Percentiles rank a stretch among this genome's conserved stretches.
Evolutionary conservation across 2,113 vertebrate genomes (phyloP).

Genomic region (Bettongia penicillata): DNA sequence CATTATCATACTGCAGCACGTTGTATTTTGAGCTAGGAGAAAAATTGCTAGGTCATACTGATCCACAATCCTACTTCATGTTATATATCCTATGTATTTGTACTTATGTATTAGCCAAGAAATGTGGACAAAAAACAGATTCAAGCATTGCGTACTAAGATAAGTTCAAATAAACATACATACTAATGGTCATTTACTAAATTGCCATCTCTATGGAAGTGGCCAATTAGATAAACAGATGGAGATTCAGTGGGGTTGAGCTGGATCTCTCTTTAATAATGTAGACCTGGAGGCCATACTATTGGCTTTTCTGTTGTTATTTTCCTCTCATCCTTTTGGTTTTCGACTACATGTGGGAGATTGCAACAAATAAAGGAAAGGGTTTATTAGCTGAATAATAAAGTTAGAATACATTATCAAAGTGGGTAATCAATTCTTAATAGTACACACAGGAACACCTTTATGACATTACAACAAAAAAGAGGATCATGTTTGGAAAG

Average conservation of each 20-base stretch:
- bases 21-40: slow-evolving; percentile 9
- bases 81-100: background rate
- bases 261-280: background rate
- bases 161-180: background rate
- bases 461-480: background rate
- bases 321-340: background rate
- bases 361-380: background rate
- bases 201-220: background rate
- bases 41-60: background rate
- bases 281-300: background rate
- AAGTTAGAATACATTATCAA: background rate
- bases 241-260: background rate
- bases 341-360: background rate
- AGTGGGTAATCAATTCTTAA: background rate
- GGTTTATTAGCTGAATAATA: background rate
- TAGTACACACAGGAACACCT: background rate
- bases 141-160: background rate
- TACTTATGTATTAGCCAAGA: background rate
- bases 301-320: background rate
- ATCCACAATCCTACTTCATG: background rate
- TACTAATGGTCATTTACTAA: background rate
- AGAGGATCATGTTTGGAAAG: background rate
- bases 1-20: slow-evolving; percentile 22
- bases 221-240: background rate
- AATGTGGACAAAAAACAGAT: background rate